Percentiles rank a stretch among this genome's conserved stretches.
These are phyloP conservation scores for Vombatus ursinus DNA, from an alignment of 2,113 vertebrate species.

Conservation along the genomic window DNA sequence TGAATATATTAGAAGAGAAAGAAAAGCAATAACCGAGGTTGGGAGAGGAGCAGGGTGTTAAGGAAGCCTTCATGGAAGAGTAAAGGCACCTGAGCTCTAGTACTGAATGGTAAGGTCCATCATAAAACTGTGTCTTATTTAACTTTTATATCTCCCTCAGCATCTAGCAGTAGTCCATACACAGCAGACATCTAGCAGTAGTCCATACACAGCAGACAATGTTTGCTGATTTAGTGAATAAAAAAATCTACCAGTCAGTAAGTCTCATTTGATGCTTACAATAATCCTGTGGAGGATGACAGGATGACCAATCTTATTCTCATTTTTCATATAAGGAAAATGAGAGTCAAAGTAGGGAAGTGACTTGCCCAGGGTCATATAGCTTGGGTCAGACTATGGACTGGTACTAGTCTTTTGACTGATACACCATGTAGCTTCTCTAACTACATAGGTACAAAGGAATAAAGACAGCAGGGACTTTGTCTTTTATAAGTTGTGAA, in stretches of 20 bases:
- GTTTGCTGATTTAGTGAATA: background rate
- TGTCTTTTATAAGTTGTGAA: background rate
- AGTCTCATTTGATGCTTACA: conserved; percentile 33
- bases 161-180: background rate
- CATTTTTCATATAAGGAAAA: conserved; percentile 39
- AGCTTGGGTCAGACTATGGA: background rate
- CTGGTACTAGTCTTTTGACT: conserved; percentile 5
- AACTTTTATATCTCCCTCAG: background rate
- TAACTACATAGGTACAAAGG: background rate
- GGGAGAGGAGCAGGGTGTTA: background rate
- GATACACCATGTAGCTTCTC: background rate
- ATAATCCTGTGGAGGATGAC: background rate
- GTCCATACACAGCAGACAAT: background rate
- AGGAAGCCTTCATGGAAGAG: background rate
- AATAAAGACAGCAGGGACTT: background rate
- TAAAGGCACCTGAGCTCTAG: background rate
- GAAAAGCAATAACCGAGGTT: background rate
- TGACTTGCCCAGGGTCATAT: background rate
- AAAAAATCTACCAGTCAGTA: conserved; percentile 1
- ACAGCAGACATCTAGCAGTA: background rate
- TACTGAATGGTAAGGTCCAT: background rate
- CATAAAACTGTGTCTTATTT: background rate
- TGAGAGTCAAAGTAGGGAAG: background rate
- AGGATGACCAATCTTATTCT: background rate
- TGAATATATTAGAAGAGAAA: background rate